These are phyloP conservation scores for Oncopodura yosiiana DNA, from an alignment of 1,140 invertebrate genomes.

Conservation along the genomic window DNA sequence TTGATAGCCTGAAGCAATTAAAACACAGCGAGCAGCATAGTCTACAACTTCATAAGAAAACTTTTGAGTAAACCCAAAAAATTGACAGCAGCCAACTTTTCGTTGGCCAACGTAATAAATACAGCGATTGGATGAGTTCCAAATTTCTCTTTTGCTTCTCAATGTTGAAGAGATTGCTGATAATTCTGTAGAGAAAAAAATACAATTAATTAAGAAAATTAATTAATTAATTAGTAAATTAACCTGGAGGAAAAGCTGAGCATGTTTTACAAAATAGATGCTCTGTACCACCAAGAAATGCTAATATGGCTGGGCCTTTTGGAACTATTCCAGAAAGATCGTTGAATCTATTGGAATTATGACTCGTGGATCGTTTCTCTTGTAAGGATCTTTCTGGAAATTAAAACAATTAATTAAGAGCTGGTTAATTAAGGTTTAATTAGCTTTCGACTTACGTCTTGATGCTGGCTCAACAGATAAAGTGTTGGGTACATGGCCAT, in stretches of 20 bases:
- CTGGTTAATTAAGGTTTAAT: too few species aligned
- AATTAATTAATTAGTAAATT: not conserved
- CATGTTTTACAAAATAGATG: conserved; percentile 19
- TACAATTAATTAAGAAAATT: not conserved
- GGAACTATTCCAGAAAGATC: too few species aligned
- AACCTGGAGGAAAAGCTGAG: conserved; percentile 18
- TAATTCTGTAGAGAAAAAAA: not conserved
- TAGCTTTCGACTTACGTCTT: too few species aligned
- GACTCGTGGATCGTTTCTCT: too few species aligned
- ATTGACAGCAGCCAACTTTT: not conserved
- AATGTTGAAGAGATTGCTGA: not conserved
- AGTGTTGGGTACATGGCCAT: too few species aligned
- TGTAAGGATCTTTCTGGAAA: too few species aligned
- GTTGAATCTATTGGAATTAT: too few species aligned
- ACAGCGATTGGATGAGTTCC: conserved; percentile 11
- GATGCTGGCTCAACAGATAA: too few species aligned
- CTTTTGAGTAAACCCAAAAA: not conserved
- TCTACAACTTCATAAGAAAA: conserved; percentile 21
- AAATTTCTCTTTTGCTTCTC: conserved; percentile 7
- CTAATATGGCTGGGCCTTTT: too few species aligned
- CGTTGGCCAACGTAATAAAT: conserved; percentile 18
- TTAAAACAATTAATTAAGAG: too few species aligned
- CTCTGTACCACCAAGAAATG: conserved; percentile 14
- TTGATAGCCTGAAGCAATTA: conserved; percentile 15
- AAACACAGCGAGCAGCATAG: conserved; percentile 5